Evolutionary conservation across 2,113 vertebrate genomes (phyloP), one percentile per base, ranked within the genome.

Genomic region (Aldabrachelys gigantea): DNA sequence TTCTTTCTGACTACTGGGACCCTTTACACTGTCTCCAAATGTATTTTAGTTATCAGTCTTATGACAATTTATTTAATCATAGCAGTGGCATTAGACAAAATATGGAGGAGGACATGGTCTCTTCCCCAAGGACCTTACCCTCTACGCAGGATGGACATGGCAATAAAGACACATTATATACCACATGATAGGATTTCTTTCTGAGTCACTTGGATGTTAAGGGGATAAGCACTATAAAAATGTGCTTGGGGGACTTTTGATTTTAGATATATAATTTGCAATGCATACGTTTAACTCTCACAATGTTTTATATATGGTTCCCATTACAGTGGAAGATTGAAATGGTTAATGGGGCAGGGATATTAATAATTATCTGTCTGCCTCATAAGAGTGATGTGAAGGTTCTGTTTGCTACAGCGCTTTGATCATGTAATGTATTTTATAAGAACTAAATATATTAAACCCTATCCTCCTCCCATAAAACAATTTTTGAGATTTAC

Each of bases 101-200:
- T 2, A 0, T 27, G 0, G 11, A 52, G 44, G 41, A 47, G 31
- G 31, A 2, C 0, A 16, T n/a, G 65, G 35, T 47, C 80, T 84
- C 1, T 0, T 1, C 0, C 10, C n/a, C 2, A 1, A 41, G 11
- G 12, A 50, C 6, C 19, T 27, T 90, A 25, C 12, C 4, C 59
- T 72, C 79, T 80, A 52, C 56, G 29, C 7, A 25, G 44, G 56
- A 54, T 1, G 4, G 85, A 52, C 59, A 27, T 3, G 27, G 80
- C 38, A 75, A 29, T 17, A 57, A 54, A 62, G 35, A 78, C 31
- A 9, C 6, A 10, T 10, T 22, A n/a, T 69, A 2, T 78, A 1
- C 44, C 27, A 12, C 7, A 8, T 4, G 3, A 29, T 44, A 80
- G 31, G 0, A 0, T 12, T 76, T 38, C 56, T 54, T 80, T 12